Evolutionary conservation across 2,888 invertebrate genomes (phyloP), one percentile per base, ranked within the genome.

Genomic region (Glaucopsyche alexis): DNA sequence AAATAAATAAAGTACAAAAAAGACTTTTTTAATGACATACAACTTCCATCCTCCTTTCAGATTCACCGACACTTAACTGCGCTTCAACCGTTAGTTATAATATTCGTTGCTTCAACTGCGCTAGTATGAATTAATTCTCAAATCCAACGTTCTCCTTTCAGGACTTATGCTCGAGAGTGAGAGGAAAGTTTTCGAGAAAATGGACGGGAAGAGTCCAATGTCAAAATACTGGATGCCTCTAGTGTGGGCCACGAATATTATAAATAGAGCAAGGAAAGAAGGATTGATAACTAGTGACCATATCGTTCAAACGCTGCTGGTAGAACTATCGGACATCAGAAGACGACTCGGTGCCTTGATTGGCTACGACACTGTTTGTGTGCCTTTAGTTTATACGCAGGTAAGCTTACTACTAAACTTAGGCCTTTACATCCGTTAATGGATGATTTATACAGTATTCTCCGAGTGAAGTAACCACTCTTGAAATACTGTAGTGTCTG

Each of bases 191-290:
- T 97, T 98, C 85, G 98, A 98, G 85, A 95, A 96, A 83, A 95
- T 98, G 95, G 97, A 98, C 84, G 95, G 95, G 14, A 97, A 97
- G 85, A 97, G 97, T 80, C 96, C 96, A 5, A 98, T 98, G 96
- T 96, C 97, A 14, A 91, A 93, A 81, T 98, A 98, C 85, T 98
- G 98, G 98, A 97, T 98, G 96, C 98, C 98, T 0, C 90, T 98
- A 72, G 97, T 97, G 16, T 98, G 98, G 98, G 98, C 98, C 64
- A 97, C 97, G 7, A 97, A 97, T 85, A 97, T 98, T 77, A 97
- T 98, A 78, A 97, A 97, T 87, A 94, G 97, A 74, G 97, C 98
- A 6, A 93, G 97, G 75, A 96, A 96, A 82, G 98, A 98, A 81
- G 95, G 96, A 0, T 91, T 97, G 73, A 98, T 98, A 78, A 94